Conservation (phyloP, 2,113 vertebrate genomes). For the Fulmarus glacialis region DNA sequence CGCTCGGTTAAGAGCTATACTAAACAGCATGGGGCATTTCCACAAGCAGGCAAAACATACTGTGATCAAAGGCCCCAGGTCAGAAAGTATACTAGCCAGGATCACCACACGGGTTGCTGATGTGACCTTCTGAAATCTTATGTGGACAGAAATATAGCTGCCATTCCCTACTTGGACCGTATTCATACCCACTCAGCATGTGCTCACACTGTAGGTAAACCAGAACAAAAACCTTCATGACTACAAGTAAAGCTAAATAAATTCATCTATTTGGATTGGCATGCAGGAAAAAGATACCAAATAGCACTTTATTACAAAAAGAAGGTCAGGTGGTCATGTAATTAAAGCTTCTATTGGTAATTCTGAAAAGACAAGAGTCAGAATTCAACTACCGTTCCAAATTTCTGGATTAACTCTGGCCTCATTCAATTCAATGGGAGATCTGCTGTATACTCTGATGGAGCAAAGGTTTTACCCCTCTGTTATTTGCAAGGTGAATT, state of each 20-base stretch:
- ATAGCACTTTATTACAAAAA: neutral
- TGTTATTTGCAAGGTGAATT: neutral
- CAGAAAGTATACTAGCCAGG: neutral
- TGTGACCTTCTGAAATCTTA: neutral
- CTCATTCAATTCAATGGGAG: neutral
- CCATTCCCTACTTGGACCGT: neutral
- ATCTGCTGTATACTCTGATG: neutral
- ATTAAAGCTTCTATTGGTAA: neutral
- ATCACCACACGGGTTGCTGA: neutral
- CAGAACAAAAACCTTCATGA: neutral
- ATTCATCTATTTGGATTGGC: neutral
- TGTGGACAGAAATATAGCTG: neutral
- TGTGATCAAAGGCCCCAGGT: neutral
- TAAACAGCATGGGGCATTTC: neutral
- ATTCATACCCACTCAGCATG: neutral
- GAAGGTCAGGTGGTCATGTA: neutral
- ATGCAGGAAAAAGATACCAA: neutral
- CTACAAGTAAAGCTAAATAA: neutral
- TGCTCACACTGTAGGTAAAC: neutral
- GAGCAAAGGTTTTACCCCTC: neutral
- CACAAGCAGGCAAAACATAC: neutral
- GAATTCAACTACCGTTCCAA: neutral
- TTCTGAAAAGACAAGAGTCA: neutral
- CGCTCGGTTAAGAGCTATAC: neutral
- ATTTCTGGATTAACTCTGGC: neutral